Evolutionary conservation across 2,888 invertebrate genomes (phyloP).

Genomic region (Synergus laeviventris): DNA sequence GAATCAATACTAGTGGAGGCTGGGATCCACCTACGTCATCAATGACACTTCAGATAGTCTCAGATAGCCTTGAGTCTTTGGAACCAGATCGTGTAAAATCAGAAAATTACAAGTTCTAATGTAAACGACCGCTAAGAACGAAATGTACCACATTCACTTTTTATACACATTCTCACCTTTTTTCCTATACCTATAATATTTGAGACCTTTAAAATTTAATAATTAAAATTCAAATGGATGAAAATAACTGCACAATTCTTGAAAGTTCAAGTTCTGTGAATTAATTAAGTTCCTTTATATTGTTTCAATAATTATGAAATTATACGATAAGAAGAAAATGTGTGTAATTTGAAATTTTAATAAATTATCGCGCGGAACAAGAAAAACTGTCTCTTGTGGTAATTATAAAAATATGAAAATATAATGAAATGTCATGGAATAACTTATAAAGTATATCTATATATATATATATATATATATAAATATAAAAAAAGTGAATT

Average conservation of each 20-base stretch:
- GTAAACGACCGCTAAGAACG: not conserved
- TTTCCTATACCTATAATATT: too few species aligned
- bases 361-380: not conserved
- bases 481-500: slow-evolving; percentile 13
- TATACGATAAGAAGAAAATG: not conserved
- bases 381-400: not conserved
- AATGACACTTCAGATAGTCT: slow-evolving; percentile 45
- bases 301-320: not conserved
- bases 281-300: not conserved
- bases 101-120: slow-evolving; percentile 12
- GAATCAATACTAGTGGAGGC: slow-evolving; percentile 55
- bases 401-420: not conserved
- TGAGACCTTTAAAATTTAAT: too few species aligned
- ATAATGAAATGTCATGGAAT: not conserved
- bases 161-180: too few species aligned
- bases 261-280: not conserved
- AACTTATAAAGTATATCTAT: too few species aligned
- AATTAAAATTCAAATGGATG: too few species aligned
- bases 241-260: too few species aligned
- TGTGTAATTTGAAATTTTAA: not conserved
- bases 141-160: not conserved
- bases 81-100: slow-evolving; percentile 7
- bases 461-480: too few species aligned
- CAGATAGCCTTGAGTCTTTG: slow-evolving; percentile 16
- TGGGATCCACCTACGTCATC: slow-evolving; percentile 53